These are phyloP conservation scores for Maniola hyperantus DNA, from an alignment of 2,888 invertebrate genomes.

Conservation along the genomic window DNA sequence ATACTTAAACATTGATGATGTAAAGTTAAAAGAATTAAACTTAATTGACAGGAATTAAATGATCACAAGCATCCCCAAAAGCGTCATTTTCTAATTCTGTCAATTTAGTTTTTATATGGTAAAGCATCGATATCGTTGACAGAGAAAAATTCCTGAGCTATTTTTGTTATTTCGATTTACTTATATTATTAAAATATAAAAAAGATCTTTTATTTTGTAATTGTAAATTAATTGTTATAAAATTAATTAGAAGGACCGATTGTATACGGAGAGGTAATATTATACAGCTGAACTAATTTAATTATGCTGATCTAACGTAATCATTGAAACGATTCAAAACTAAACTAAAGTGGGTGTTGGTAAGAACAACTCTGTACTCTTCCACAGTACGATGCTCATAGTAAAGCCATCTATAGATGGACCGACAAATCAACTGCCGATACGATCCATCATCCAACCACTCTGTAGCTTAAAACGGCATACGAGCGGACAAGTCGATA, in stretches of 20 bases:
- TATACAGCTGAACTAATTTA: slow-evolving; percentile 4
- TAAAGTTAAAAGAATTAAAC: not conserved
- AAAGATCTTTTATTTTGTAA: slow-evolving; percentile 18
- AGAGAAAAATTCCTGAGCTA: not conserved
- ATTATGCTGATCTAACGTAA: not conserved
- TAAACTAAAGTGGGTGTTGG: too few species aligned
- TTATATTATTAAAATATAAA: slow-evolving; percentile 15
- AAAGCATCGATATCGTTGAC: slow-evolving; percentile 8
- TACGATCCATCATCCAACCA: too few species aligned
- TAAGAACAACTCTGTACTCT: not conserved
- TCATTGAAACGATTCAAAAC: not conserved
- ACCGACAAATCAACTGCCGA: too few species aligned
- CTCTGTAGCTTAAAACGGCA: too few species aligned
- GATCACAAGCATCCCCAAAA: not conserved
- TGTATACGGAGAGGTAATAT: slow-evolving; percentile 32
- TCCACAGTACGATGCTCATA: too few species aligned
- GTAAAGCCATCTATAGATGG: too few species aligned
- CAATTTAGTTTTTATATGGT: not conserved
- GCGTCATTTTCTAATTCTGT: not conserved
- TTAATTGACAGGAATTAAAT: not conserved
- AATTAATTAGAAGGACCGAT: slow-evolving; percentile 26
- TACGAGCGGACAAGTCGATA: too few species aligned
- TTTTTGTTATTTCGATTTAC: slow-evolving; percentile 10
- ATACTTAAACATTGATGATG: not conserved
- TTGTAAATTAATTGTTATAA: slow-evolving; percentile 14